phyloP scores from a whole-genome alignment of 2,797 vertebrate species.

The Lagodon rhomboides region DNA sequence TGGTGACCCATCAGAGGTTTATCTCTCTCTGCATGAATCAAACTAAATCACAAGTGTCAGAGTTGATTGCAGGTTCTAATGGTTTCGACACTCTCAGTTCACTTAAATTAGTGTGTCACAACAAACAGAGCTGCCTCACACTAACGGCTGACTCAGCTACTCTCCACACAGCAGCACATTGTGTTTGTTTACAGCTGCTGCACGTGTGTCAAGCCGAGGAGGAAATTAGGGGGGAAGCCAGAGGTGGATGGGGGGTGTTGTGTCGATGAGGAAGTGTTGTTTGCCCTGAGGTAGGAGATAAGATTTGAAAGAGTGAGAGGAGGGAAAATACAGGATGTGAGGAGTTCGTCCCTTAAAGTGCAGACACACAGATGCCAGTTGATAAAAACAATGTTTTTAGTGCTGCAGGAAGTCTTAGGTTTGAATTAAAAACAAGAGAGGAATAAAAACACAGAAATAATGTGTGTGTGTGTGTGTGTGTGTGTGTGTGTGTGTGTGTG shows the following conservation, averaged over 20 bases:
- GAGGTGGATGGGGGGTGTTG: slow-evolving; percentile 8
- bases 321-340: not conserved
- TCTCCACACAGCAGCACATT: not conserved
- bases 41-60: slow-evolving; percentile 20
- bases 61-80: not conserved
- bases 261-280: slow-evolving; percentile 42
- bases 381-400: not conserved
- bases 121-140: slow-evolving; percentile 15
- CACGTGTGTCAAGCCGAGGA: slow-evolving; percentile 53
- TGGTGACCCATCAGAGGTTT: not conserved
- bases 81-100: not conserved
- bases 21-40: slow-evolving; percentile 9
- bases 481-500: too few species aligned
- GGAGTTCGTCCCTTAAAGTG: not conserved
- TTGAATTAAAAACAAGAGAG: not conserved
- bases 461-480: too few species aligned
- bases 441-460: not conserved
- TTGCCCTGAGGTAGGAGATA: slow-evolving; percentile 19
- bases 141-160: slow-evolving; percentile 41
- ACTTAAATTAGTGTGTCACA: slow-evolving; percentile 1
- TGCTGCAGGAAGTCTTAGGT: not conserved
- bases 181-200: slow-evolving; percentile 52
- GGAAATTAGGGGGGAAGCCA: slow-evolving; percentile 33
- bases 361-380: not conserved
- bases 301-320: not conserved